phyloP scores from a whole-genome alignment of 2,888 invertebrate genomes.

The Galerucella calmariensis region DNA sequence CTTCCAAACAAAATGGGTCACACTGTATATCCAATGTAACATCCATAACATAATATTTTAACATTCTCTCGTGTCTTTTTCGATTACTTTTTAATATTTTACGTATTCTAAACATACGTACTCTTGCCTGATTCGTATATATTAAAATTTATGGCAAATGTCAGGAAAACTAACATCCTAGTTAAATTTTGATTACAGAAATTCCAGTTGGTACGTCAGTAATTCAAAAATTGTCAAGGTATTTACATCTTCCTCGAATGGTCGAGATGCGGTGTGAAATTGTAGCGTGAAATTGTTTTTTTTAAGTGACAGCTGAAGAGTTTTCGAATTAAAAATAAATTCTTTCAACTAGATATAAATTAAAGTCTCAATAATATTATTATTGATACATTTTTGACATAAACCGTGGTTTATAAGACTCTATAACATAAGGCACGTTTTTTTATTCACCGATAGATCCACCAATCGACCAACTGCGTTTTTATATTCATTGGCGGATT shows the following conservation, averaged over 20 bases:
- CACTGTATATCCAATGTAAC: too few relatives aligned
- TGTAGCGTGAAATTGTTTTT: constrained; percentile 18
- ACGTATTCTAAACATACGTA: background rate
- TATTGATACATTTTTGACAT: too few relatives aligned
- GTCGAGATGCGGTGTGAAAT: constrained; percentile 11
- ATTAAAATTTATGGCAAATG: constrained; percentile 5
- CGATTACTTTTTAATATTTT: background rate
- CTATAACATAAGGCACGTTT: too few relatives aligned
- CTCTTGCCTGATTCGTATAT: background rate
- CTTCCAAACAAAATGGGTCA: too few relatives aligned
- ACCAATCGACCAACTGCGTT: too few relatives aligned
- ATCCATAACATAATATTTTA: too few relatives aligned
- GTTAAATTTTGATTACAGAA: background rate
- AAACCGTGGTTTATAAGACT: too few relatives aligned
- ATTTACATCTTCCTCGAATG: constrained; percentile 25
- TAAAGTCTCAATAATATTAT: too few relatives aligned
- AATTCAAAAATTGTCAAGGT: constrained; percentile 20
- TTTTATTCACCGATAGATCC: too few relatives aligned
- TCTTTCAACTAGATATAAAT: background rate
- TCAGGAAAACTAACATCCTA: background rate
- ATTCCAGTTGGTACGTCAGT: constrained; percentile 10
- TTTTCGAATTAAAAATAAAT: background rate
- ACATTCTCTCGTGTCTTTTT: background rate
- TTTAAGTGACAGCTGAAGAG: constrained; percentile 7
- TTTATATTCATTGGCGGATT: too few relatives aligned